Base-by-base conservation (phyloP, 2,113 vertebrate genomes). In the Bufo bufo region DNA sequence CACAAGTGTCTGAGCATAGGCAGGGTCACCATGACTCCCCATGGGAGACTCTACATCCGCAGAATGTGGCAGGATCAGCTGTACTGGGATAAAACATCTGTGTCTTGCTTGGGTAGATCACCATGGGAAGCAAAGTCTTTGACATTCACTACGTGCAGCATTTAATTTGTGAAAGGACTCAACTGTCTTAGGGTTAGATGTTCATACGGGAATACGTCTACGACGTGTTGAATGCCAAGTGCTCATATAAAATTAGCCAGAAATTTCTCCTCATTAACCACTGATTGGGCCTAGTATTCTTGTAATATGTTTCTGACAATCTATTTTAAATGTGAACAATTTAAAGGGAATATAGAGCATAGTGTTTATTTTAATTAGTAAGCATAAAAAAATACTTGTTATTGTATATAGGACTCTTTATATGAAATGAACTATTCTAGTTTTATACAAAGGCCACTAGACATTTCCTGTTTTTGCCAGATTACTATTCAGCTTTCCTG, bases 81-180 rank as follows among this genome's bases (percentile, higher is more conserved):
- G 80, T 74, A 20, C n/a, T 88, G 87, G 81, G 87, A 84, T 77
- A 83, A 84, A 88, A 88, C 87, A 88, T 88, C 87, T 88, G 87
- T 77, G 59, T 80, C 49, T 63, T 69, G 23, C 63, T 56, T 19
- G 16, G 16, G 77, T 52, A 54, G 59, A 77, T 84, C 59, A 66
- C 72, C 87, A 77, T 84, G 87, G 78, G 86, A 88, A 88, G 79
- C 20, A 75, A 83, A 83, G 33, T 75, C 56, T 56, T 59, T 16
- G 59, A 19, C 66, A 7, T 54, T 58, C 20, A 11, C 54, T 88
- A 88, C 86, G 80, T 88, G 86, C 78, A 50, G 69, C 17, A 61
- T 87, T 56, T 45, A 66, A 50, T 1, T 61, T 63, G 16, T 77
- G 84, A 43, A 59, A 75, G 14, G 23, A 33, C 13, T 74, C 69